These are phyloP conservation scores for Eulacestoma nigropectus DNA, from an alignment of 2,113 vertebrate genomes.

Conservation along the genomic window DNA sequence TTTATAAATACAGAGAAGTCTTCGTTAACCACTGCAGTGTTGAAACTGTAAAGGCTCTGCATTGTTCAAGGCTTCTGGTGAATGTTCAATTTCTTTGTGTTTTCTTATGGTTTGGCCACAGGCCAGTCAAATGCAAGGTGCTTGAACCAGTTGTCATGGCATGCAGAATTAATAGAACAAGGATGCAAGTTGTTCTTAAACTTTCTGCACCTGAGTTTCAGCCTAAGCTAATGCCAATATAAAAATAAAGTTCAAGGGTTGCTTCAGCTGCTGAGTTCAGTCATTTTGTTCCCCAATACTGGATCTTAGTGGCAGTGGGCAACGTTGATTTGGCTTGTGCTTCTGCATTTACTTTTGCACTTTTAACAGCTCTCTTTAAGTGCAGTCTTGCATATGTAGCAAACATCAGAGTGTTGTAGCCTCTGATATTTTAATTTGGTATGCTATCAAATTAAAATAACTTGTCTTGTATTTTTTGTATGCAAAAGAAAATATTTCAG, in stretches of 20 bases:
- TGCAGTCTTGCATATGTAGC: not conserved
- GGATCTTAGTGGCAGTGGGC: not conserved
- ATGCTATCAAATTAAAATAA: not conserved
- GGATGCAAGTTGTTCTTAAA: not conserved
- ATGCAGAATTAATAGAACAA: not conserved
- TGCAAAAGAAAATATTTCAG: not conserved
- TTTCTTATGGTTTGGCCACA: not conserved
- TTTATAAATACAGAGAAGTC: not conserved
- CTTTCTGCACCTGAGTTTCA: not conserved
- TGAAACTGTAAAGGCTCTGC: not conserved
- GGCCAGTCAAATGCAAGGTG: not conserved
- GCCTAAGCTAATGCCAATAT: not conserved
- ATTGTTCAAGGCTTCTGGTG: not conserved
- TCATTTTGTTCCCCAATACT: not conserved
- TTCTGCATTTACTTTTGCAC: not conserved
- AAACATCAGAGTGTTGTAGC: not conserved
- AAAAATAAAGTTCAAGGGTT: not conserved
- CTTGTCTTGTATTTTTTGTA: not conserved
- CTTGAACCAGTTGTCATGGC: not conserved
- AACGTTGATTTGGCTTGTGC: not conserved
- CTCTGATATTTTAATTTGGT: not conserved
- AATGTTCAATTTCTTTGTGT: not conserved
- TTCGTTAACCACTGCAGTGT: not conserved
- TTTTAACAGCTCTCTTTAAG: not conserved
- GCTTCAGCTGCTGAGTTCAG: not conserved